These are phyloP conservation scores for Platycheirus albimanus DNA, from an alignment of 2,888 invertebrate genomes.

Conservation along the genomic window DNA sequence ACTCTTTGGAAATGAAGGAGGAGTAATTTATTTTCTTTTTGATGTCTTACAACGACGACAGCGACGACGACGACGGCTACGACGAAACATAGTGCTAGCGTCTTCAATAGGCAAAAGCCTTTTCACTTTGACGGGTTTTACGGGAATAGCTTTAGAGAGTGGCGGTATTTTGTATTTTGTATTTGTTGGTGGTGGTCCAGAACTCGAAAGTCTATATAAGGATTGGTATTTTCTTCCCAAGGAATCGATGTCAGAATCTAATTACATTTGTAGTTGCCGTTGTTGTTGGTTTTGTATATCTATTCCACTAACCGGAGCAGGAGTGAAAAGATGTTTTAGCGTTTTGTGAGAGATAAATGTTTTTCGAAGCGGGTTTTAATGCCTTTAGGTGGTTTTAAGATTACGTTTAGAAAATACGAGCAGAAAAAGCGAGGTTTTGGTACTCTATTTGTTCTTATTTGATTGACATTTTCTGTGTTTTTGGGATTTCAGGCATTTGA, in stretches of 20 bases:
- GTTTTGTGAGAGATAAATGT: conserved; percentile 3
- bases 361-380: not conserved
- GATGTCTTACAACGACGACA: conserved; percentile 33
- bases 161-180: conserved; percentile 31
- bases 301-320: too few species aligned
- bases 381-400: conserved; percentile 13
- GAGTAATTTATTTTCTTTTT: conserved; percentile 68
- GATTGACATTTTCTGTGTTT: conserved; percentile 12
- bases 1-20: conserved; percentile 41
- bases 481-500: not conserved
- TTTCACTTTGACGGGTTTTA: conserved; percentile 54
- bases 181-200: conserved; percentile 36
- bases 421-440: not conserved
- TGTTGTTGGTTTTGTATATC: not conserved
- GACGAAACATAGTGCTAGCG: not conserved
- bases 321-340: not conserved
- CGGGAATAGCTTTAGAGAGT: conserved; percentile 15
- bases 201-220: too few species aligned
- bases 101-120: not conserved
- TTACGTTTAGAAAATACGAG: not conserved
- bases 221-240: conserved; percentile 16
- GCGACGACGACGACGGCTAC: not conserved
- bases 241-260: conserved; percentile 51
- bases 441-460: not conserved
- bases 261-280: conserved; percentile 40